Conservation (phyloP, 2,797 vertebrate species). For the Potorous gilbertii region DNA sequence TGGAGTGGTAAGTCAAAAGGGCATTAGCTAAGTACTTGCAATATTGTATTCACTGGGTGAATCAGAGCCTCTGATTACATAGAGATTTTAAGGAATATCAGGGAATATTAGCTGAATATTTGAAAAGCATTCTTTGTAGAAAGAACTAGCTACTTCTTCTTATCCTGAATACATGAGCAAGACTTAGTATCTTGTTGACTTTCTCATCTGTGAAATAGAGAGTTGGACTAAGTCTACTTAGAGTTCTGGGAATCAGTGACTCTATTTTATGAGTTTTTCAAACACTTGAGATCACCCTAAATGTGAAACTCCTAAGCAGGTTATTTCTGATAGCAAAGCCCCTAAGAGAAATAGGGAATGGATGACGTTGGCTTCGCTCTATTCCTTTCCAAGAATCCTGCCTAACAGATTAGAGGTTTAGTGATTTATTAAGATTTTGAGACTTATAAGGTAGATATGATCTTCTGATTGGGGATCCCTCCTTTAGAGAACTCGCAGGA, state of each 20-base stretch:
- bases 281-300: neutral
- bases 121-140: neutral
- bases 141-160: neutral
- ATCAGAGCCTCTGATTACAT: neutral
- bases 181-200: neutral
- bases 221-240: neutral
- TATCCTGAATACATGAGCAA: neutral
- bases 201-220: neutral
- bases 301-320: neutral
- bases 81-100: neutral
- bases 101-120: neutral
- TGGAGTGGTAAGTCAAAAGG: neutral
- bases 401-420: neutral
- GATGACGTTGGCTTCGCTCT: neutral
- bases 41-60: neutral
- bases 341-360: neutral
- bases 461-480: slow-evolving; percentile 3
- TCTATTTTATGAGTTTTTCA: neutral
- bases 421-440: neutral
- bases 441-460: neutral
- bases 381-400: neutral
- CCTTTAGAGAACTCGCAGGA: neutral
- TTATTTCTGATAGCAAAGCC: neutral
- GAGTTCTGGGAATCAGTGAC: neutral
- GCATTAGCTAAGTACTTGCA: neutral